Base-by-base conservation (phyloP, 2,888 invertebrate species). In the Diabrotica balteata region DNA sequence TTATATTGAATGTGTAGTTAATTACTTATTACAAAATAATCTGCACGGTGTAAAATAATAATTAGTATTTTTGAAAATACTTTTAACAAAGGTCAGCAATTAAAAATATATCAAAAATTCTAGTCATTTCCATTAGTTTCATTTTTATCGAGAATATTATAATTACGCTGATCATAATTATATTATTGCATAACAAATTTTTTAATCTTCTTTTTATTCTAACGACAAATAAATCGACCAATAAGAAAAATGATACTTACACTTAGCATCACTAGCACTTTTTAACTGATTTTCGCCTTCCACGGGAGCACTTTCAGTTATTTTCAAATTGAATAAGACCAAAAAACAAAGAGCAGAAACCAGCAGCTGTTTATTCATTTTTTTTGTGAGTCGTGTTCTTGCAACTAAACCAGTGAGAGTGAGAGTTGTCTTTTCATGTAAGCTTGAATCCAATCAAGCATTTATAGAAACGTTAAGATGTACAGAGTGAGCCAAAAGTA, bases 261-360 rank as follows among this genome's bases (percentile, higher is more conserved):
- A 73, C 69, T 71, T 68, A 8, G 70, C 68, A 53, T 70, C 68
- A 45, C 71, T 68, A 42, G 46, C 67, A 55, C 43, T 68, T 17
- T 32, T 32, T 32, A 59, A 54, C n/a, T 70, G 59, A 32, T 66
- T 68, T 10, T 59, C 62, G 44, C 55, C 61, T 47, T 71, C 71
- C 9, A 66, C 10, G 5, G 73, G 73, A 9, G 69, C 69, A 63
- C 68, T 58, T 51, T 52, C 42, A 53, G 53, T 55, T 10, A 45
- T 46, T 59, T 42, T 8, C 44, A 72, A 51, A 64, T 50, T 43
- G 57, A 58, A 52, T 42, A 62, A 44, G 11, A 65, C 22, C 9
- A 66, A 58, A 52, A 67, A 10, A 53, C 60, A 66, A 46, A 68
- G 32, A 22, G 50, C 22, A n/a, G 66, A 52, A 63, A 63, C 50